Base-by-base conservation (phyloP, 2,113 vertebrate species). In the Coturnix japonica region DNA sequence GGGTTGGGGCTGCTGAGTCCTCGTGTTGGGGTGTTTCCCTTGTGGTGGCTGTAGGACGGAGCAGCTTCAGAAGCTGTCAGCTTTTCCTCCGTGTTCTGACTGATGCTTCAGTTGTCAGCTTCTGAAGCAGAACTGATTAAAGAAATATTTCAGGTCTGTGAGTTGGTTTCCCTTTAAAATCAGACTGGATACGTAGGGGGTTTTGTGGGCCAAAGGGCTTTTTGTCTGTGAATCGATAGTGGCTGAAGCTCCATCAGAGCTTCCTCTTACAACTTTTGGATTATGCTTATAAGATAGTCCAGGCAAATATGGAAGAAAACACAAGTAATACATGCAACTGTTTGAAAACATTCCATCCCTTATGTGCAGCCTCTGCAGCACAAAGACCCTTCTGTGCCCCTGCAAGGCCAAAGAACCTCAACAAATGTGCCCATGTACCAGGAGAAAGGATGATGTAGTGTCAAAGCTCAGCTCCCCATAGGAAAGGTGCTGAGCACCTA, bases 361-460 rank as follows among this genome's bases (percentile, higher is more conserved):
- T 13, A 4, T 11, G 4, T 22, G 3, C 11, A 4, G 67, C 59
- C 28, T 65, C 49, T 49, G 69, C 56, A 41, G 56, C 20, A 2
- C 23, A 69, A 63, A 43, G 64, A 53, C 9, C 2, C 77, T 39
- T 37, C 44, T 47, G 46, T 47, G 47, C 22, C 47, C 47, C 47
- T 49, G 22, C 47, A 66, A 30, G 66, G 69, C 37, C 60, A 49
- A 49, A 25, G 23, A 25, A 13, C 63, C 11, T 8, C 30, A 47
- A 0, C 11, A 39, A 15, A 39, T 8, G 28, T 51, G 59, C 20
- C 33, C 2, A 0, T 15, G 12, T 15, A 1, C 5, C 13, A 60
- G 37, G 23, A 53, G 28, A 81, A 11, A 5, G 31, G 28, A 53
- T 5, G 28, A 53, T 5, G 51, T 28, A 26, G 51, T 28, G 15